Percentiles rank a stretch among this genome's conserved stretches.
phyloP scores from a whole-genome alignment of 2,113 vertebrate genomes.

The Sander vitreus region DNA sequence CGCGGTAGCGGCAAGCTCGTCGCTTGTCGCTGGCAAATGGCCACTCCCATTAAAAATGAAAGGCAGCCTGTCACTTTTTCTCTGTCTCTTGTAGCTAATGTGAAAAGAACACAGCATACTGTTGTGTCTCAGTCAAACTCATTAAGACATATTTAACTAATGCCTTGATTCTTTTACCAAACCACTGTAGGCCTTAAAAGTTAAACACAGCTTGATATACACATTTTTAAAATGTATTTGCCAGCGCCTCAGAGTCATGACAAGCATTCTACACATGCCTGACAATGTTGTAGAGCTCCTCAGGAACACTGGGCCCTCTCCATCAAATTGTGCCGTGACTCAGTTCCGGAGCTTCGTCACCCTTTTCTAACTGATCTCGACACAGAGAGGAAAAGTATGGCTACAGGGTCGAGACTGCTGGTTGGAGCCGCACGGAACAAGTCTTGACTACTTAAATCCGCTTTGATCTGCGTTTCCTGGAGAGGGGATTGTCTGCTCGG shows the following conservation, averaged over 20 bases:
- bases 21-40: too few relatives aligned
- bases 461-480: constrained; percentile 82
- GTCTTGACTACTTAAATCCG: constrained; percentile 81
- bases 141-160: neutral
- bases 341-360: constrained; percentile 57
- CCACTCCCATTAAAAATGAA: too few relatives aligned
- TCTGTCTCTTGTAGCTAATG: too few relatives aligned
- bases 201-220: neutral
- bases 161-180: neutral
- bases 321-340: constrained; percentile 26
- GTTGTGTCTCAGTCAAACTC: neutral
- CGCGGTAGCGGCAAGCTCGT: too few relatives aligned
- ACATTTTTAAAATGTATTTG: constrained; percentile 27
- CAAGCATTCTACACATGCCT: neutral
- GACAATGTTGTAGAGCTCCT: constrained; percentile 22
- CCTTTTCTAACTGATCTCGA: constrained; percentile 70
- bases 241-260: neutral
- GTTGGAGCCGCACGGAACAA: constrained; percentile 75
- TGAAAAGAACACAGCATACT: neutral
- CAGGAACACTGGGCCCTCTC: constrained; percentile 1
- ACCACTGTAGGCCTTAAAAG: neutral
- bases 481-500: constrained; percentile 80
- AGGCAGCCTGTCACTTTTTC: too few relatives aligned
- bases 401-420: constrained; percentile 64
- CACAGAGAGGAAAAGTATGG: constrained; percentile 60